Conservation (phyloP, 2,888 invertebrate species). For the Rambutsinella grinnellia region DNA sequence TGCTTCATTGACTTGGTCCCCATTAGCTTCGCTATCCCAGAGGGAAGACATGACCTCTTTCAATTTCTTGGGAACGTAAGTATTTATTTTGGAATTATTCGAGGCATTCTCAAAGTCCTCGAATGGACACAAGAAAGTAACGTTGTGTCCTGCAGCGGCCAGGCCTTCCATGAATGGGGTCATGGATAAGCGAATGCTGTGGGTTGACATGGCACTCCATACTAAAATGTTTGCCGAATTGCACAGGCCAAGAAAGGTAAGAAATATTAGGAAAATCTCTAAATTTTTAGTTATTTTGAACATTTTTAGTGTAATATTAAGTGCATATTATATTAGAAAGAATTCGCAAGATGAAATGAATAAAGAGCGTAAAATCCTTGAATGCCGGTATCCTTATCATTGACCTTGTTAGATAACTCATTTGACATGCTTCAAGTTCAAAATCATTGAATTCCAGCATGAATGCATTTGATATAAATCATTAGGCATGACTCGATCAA, state of each 20-base stretch:
- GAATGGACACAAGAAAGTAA: background rate
- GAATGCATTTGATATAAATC: no score
- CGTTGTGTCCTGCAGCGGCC: background rate
- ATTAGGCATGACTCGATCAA: no score
- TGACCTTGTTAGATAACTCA: background rate
- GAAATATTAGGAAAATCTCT: background rate
- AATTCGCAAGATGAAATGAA: no score
- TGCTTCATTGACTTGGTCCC: background rate
- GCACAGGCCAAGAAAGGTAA: background rate
- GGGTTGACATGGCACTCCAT: conserved; percentile 6
- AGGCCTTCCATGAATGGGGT: background rate
- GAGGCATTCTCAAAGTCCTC: background rate
- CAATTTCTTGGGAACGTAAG: conserved; percentile 24
- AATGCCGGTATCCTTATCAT: no score
- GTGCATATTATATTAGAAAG: no score
- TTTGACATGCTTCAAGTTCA: background rate
- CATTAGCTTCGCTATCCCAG: conserved; percentile 19
- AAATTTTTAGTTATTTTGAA: background rate
- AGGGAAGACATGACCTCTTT: conserved; percentile 8
- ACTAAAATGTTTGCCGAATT: conserved; percentile 17
- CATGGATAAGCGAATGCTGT: conserved; percentile 6
- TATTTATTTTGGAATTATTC: conserved; percentile 9
- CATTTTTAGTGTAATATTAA: no score
- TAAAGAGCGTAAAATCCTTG: no score
- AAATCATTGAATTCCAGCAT: no score